These are phyloP conservation scores for Edolisoma coerulescens DNA, from an alignment of 2,113 vertebrate genomes.

Conservation along the genomic window DNA sequence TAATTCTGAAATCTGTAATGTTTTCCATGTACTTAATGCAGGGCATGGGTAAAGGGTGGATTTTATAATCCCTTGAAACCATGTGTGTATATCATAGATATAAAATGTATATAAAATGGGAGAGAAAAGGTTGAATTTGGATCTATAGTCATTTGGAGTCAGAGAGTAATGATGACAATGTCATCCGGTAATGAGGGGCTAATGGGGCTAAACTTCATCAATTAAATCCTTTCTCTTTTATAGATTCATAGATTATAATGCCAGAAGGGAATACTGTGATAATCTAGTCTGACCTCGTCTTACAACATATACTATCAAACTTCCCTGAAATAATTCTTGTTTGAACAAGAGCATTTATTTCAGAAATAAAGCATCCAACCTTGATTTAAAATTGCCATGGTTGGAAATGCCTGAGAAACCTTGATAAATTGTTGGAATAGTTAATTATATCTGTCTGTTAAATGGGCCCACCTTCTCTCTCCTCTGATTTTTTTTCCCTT, in stretches of 20 bases:
- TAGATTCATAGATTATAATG: conserved; percentile 60
- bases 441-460: background rate
- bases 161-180: conserved; percentile 61
- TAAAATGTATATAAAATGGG: conserved; percentile 50
- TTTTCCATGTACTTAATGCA: background rate
- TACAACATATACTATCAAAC: conserved; percentile 30
- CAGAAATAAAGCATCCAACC: conserved; percentile 33
- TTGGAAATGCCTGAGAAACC: conserved; percentile 19
- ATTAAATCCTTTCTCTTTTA: conserved; percentile 62
- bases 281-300: conserved; percentile 50
- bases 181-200: conserved; percentile 60
- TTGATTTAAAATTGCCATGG: conserved; percentile 17
- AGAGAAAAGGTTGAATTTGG: conserved; percentile 61
- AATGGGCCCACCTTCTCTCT: background rate
- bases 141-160: conserved; percentile 47
- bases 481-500: background rate
- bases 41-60: background rate
- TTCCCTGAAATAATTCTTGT: conserved; percentile 53
- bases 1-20: background rate
- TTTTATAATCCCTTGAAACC: conserved; percentile 62
- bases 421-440: conserved; percentile 1
- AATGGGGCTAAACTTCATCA: conserved; percentile 71
- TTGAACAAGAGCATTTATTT: conserved; percentile 51
- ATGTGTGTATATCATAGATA: conserved; percentile 47
- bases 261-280: conserved; percentile 48